These are phyloP conservation scores for Hemibagrus wyckioides DNA, from an alignment of 2,113 vertebrate genomes.

Conservation along the genomic window DNA sequence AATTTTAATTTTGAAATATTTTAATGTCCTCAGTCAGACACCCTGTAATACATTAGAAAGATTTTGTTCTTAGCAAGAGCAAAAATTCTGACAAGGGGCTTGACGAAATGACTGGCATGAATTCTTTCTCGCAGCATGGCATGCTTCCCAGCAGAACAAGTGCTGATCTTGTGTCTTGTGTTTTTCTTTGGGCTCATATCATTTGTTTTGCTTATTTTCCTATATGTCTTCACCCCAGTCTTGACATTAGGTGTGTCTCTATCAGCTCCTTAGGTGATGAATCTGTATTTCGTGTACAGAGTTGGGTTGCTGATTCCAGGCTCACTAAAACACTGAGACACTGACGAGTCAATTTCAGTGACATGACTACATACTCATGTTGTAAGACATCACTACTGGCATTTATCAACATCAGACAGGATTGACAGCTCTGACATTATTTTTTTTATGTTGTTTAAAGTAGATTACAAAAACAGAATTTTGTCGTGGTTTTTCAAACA, in stretches of 20 bases:
- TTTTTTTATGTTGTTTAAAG: no score
- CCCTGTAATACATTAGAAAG: not conserved
- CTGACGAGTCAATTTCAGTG: no score
- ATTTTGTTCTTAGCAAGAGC: constrained; percentile 1
- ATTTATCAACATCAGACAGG: no score
- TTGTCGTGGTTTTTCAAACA: no score
- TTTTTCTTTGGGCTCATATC: not conserved
- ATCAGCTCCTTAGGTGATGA: no score
- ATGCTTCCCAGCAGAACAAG: not conserved
- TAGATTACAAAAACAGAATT: no score
- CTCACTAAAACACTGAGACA: no score
- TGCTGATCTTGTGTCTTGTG: not conserved
- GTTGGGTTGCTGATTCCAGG: no score
- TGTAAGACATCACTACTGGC: no score
- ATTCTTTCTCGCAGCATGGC: not conserved
- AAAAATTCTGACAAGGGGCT: not conserved
- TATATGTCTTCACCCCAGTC: not conserved
- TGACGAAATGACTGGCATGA: not conserved
- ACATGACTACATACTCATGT: no score
- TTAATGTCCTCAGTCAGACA: not conserved
- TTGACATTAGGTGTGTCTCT: not conserved
- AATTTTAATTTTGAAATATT: not conserved
- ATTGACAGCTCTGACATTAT: no score
- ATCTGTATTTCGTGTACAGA: no score
- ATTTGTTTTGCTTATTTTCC: not conserved